Evolutionary conservation across 2,888 invertebrate genomes (phyloP).

Genomic region (Eilema sororculum): DNA sequence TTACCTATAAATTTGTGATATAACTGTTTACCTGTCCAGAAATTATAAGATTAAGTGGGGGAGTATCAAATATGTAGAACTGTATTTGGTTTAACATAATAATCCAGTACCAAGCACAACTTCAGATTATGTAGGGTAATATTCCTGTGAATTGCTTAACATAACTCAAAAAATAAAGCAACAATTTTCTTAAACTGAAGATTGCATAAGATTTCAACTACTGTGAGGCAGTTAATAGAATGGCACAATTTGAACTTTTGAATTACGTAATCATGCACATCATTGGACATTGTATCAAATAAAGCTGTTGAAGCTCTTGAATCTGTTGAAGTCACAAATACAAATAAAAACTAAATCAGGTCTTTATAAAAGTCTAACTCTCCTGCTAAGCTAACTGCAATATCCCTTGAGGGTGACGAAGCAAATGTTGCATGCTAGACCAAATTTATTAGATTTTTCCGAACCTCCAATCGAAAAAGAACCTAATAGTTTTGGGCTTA

Average conservation of each 20-base stretch:
- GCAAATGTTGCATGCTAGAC: conserved; percentile 71
- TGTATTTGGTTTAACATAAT: not conserved
- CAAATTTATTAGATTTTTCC: conserved; percentile 64
- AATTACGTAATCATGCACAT: conserved; percentile 13
- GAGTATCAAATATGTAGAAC: no score
- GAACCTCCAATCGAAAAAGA: conserved; percentile 32
- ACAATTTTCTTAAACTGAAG: not conserved
- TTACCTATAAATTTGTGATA: no score
- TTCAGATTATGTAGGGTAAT: not conserved
- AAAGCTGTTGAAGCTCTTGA: conserved; percentile 6
- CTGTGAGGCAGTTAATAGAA: not conserved
- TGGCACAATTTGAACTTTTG: conserved; percentile 10
- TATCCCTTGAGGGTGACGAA: conserved; percentile 67
- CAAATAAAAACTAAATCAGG: conserved; percentile 47
- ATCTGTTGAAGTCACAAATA: conserved; percentile 31
- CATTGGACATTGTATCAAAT: conserved; percentile 6
- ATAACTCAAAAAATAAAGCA: not conserved
- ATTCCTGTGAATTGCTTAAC: no score
- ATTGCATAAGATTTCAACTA: not conserved
- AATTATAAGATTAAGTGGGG: no score
- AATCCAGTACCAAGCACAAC: not conserved
- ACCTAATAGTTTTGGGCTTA: conserved; percentile 30
- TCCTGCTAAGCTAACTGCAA: conserved; percentile 55
- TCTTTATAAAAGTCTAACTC: conserved; percentile 48
- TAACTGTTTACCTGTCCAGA: no score